Conservation (phyloP, 1,140 invertebrate species). For the Platyscapa corneri region DNA sequence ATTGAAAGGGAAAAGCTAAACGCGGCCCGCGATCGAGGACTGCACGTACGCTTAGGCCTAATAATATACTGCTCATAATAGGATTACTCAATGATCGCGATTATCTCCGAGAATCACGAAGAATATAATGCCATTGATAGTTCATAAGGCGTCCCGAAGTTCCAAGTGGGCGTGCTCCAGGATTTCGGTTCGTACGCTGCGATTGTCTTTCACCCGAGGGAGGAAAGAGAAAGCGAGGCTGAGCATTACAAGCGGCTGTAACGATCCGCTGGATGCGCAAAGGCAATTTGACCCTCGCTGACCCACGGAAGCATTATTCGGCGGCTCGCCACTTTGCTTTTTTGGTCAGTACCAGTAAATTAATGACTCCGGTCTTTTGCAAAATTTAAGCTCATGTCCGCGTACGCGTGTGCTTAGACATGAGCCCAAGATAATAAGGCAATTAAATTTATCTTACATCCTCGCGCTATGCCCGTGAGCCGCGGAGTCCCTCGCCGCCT, state of each 20-base stretch:
- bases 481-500: too few species aligned
- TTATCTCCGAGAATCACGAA: background rate
- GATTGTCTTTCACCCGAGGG: slow-evolving; percentile 4
- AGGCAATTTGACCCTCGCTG: slow-evolving; percentile 46
- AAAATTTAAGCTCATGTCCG: slow-evolving; percentile 15
- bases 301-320: slow-evolving; percentile 40
- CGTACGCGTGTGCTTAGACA: background rate
- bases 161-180: background rate
- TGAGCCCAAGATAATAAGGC: slow-evolving; percentile 39
- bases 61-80: background rate
- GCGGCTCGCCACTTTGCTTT: background rate
- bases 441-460: slow-evolving; percentile 50
- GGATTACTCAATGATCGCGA: slow-evolving; percentile 25
- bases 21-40: background rate
- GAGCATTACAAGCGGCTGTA: background rate
- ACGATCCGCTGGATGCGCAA: background rate
- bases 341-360: background rate
- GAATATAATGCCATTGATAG: slow-evolving; percentile 11
- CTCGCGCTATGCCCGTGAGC: background rate
- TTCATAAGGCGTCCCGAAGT: background rate
- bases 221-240: slow-evolving; percentile 3
- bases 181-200: background rate
- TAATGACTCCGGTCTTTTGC: slow-evolving; percentile 18
- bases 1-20: background rate
- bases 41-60: background rate